Conservation (phyloP, 2,888 invertebrate species). For the Biston betularia region DNA sequence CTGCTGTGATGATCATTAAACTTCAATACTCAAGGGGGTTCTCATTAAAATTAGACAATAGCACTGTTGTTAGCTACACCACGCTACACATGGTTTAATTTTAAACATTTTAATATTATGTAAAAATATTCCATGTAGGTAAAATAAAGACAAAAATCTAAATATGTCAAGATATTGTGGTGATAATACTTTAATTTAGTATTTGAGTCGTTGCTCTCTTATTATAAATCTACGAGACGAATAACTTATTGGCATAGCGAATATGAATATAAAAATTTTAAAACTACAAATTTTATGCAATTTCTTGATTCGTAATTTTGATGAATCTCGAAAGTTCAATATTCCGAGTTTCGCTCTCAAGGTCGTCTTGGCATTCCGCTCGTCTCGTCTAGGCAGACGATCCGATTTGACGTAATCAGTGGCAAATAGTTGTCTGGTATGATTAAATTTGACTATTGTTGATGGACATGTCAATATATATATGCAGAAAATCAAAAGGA, state of each 20-base stretch:
- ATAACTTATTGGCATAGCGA: neutral
- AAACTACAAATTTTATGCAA: neutral
- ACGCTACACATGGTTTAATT: too few relatives aligned
- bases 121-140: neutral
- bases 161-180: neutral
- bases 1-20: too few relatives aligned
- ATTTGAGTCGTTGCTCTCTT: neutral
- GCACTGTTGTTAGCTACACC: too few relatives aligned
- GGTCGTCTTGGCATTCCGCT: slow-evolving; percentile 26
- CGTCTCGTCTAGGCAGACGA: slow-evolving; percentile 17
- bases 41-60: too few relatives aligned
- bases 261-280: neutral
- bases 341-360: slow-evolving; percentile 19
- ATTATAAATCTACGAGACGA: neutral
- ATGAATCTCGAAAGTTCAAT: slow-evolving; percentile 30
- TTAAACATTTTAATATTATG: neutral
- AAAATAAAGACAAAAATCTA: neutral
- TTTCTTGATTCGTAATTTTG: slow-evolving; percentile 16
- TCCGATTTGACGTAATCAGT: slow-evolving; percentile 27
- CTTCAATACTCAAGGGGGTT: too few relatives aligned
- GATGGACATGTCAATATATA: neutral
- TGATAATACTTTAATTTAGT: neutral
- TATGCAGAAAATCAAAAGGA: neutral
- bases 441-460: slow-evolving; percentile 23
- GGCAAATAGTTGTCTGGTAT: slow-evolving; percentile 20